phyloP scores from a whole-genome alignment of 2,797 vertebrate species.

The Zalophus californianus region DNA sequence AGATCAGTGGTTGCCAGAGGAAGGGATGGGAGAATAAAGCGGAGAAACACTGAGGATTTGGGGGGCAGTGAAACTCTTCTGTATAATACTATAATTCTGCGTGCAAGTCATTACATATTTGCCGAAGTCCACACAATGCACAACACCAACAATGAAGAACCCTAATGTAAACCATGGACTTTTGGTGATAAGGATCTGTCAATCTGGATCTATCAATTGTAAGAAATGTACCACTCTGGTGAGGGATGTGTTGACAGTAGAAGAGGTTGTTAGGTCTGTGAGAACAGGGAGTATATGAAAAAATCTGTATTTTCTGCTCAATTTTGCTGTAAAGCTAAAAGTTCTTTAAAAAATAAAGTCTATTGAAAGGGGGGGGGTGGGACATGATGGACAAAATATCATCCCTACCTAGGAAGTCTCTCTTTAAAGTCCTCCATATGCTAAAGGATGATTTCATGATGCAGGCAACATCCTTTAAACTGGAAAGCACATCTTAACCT shows the following conservation, averaged over 20 bases:
- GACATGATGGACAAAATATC: not conserved
- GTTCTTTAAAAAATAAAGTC: not conserved
- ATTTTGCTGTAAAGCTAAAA: not conserved
- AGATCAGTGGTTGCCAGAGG: not conserved
- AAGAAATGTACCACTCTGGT: not conserved
- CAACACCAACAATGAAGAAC: not conserved
- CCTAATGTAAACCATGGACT: not conserved
- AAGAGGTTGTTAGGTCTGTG: no score
- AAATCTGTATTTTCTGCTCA: not conserved
- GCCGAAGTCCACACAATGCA: not conserved
- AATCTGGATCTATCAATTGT: rapidly evolving
- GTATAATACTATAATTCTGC: not conserved
- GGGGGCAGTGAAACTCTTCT: not conserved
- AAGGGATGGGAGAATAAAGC: rapidly evolving
- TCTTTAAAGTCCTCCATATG: not conserved
- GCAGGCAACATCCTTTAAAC: not conserved
- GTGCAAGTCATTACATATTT: not conserved
- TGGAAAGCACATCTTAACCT: not conserved
- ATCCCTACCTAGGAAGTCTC: not conserved
- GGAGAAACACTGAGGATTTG: not conserved
- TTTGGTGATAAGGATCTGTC: not conserved
- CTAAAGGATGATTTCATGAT: not conserved
- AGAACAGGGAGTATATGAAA: rapidly evolving
- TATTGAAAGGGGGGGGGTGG: not conserved
- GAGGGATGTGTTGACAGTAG: not conserved